These are phyloP conservation scores for Picus viridis DNA, from an alignment of 2,797 vertebrate species.

Conservation along the genomic window DNA sequence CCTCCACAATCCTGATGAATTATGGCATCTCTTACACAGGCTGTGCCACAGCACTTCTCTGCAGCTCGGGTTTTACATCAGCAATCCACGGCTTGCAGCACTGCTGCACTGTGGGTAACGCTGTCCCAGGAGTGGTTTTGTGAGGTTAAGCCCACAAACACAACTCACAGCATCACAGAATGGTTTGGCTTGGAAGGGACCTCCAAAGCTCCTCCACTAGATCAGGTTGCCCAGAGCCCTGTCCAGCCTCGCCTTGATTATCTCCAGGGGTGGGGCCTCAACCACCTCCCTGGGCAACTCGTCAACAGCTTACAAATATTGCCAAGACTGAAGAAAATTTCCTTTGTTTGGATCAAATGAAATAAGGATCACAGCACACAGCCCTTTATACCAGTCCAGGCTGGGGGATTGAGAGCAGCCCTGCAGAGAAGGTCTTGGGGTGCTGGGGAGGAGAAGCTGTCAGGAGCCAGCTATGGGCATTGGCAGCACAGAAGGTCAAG, in stretches of 20 bases:
- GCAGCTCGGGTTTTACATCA: constrained; percentile 54
- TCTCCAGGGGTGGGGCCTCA: too few species aligned
- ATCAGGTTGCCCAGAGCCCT: too few species aligned
- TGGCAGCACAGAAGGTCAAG: too few species aligned
- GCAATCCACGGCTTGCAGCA: constrained; percentile 1
- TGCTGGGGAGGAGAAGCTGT: too few species aligned
- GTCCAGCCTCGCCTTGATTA: too few species aligned
- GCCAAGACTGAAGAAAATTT: not conserved
- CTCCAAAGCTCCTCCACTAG: too few species aligned
- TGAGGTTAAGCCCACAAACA: not conserved
- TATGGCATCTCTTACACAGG: constrained; percentile 64
- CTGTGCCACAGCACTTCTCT: constrained; percentile 57
- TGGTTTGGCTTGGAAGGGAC: too few species aligned
- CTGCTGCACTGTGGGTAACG: not conserved
- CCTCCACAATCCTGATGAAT: constrained; percentile 59
- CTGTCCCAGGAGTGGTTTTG: not conserved
- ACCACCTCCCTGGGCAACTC: not conserved
- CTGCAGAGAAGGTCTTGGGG: too few species aligned
- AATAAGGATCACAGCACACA: not conserved
- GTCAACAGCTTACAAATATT: not conserved
- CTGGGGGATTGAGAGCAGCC: too few species aligned
- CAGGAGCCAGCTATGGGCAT: too few species aligned
- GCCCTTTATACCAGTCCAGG: too few species aligned
- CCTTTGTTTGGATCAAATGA: constrained; percentile 7
- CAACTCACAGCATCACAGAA: not conserved